Base-by-base conservation (phyloP, 2,888 invertebrate species). In the Dermolepida albohirtum region DNA sequence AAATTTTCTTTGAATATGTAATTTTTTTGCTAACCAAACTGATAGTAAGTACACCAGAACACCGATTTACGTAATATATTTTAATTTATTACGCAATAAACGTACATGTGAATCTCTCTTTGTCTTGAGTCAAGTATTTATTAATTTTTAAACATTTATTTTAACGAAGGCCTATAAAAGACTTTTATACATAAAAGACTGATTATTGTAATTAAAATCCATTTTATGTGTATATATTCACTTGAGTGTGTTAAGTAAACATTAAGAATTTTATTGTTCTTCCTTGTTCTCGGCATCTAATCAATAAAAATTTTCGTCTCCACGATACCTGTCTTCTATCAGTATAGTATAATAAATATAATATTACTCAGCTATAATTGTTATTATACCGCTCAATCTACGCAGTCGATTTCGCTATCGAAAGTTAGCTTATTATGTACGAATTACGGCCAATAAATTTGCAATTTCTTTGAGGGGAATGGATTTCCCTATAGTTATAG, bases 361-460 rank as follows among this genome's bases (percentile, higher is more conserved):
- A 40, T 16, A 54, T 41, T 54, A 41, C 27, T 43, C 7, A 27
- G 27, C 43, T 12, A 29, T 57, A 57, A 44, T 43, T 22, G 39
- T 16, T 39, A 17, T 14, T 54, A 54, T 17, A 40, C 40, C 16
- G 16, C n/a, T 10, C 16, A 14, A 16, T 40, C 17, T 41, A 40
- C 16, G 11, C 8, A 39, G 40, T 40, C 17, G 6, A 39, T 40
- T 8, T 8, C 17, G 40, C 11, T 40, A 12, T 11, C 17, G 54
- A 39, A n/a, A 34, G 34, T 14, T 7, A 11, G 40, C 54, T 40
- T 54, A 34, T 34, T 34, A 17, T 14, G 12, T 14, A 57, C 43
- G 12, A 57, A 57, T 57, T 57, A 43, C 27, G 27, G 43, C 41
- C 55, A 41, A 55, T 55, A 54, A 54, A 54, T 54, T 54, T 10